Conservation (phyloP, 2,113 vertebrate genomes). For the Malurus alboscapulatus region DNA sequence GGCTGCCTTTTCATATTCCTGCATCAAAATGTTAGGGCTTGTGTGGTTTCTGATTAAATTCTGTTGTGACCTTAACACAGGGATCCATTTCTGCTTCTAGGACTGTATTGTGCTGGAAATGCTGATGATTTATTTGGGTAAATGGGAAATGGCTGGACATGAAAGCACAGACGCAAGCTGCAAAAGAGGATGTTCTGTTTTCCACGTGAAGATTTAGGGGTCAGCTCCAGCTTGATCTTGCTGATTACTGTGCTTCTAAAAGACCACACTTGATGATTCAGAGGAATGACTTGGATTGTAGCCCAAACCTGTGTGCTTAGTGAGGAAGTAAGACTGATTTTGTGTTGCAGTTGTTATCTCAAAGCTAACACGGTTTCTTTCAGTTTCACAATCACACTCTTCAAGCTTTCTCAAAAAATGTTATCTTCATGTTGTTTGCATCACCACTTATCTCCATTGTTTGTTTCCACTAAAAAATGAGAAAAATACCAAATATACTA, state of each 20-base stretch:
- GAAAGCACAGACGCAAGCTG: background rate
- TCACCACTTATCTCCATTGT: background rate
- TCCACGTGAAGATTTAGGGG: background rate
- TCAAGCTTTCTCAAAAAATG: background rate
- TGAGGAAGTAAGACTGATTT: background rate
- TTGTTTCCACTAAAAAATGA: background rate
- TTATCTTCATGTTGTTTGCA: background rate
- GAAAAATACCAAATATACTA: background rate
- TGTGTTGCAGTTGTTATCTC: background rate
- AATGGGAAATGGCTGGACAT: background rate
- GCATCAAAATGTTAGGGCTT: background rate
- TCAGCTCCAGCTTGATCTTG: background rate
- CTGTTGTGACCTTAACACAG: background rate
- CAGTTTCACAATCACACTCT: background rate
- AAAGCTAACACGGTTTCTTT: background rate
- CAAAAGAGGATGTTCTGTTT: background rate
- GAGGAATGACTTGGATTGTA: background rate
- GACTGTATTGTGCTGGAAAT: background rate
- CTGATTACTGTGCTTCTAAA: background rate
- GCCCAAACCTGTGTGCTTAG: background rate
- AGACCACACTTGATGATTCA: background rate
- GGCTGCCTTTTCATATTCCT: background rate
- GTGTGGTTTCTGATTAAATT: background rate
- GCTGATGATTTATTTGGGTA: background rate
- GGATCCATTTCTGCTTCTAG: background rate